phyloP scores from a whole-genome alignment of 2,113 vertebrate species.

The Oostethus manadensis region DNA sequence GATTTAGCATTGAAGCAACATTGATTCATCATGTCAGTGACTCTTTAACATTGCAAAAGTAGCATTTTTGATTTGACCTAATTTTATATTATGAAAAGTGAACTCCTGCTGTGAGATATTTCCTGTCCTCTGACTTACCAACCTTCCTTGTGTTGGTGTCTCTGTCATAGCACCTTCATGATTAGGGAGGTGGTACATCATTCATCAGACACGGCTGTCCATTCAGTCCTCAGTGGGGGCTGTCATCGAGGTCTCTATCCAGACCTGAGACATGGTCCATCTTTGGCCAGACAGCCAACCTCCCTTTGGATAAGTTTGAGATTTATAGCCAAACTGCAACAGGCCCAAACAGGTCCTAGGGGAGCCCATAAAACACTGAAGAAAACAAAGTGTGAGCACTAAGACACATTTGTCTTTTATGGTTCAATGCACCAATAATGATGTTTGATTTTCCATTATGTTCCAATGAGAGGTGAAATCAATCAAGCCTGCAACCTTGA shows the following conservation, averaged over 20 bases:
- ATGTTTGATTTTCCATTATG: conserved; percentile 71
- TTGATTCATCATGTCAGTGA: too few relatives aligned
- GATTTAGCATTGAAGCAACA: too few relatives aligned
- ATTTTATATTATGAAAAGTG: too few relatives aligned
- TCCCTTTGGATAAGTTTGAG: conserved; percentile 50
- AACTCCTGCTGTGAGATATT: neutral
- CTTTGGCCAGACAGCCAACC: conserved; percentile 64
- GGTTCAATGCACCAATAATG: conserved; percentile 64
- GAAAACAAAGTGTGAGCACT: conserved; percentile 51
- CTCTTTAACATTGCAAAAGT: too few relatives aligned
- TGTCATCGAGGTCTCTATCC: conserved; percentile 53
- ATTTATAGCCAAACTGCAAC: conserved; percentile 64
- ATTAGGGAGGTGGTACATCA: conserved; percentile 43
- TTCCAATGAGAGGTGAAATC: conserved; percentile 57
- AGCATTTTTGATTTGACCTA: too few relatives aligned
- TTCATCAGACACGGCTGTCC: conserved; percentile 57
- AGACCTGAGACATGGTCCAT: conserved; percentile 66
- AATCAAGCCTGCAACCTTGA: conserved; percentile 29
- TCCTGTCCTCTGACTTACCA: conserved; percentile 13
- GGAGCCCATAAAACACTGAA: conserved; percentile 64
- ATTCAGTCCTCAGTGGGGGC: conserved; percentile 51
- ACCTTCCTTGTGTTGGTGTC: conserved; percentile 24
- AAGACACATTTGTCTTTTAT: conserved; percentile 67
- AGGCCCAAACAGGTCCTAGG: conserved; percentile 53
- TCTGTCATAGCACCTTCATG: conserved; percentile 47